Conservation (phyloP, 2,113 vertebrate genomes). For the Myxocyprinus asiaticus region DNA sequence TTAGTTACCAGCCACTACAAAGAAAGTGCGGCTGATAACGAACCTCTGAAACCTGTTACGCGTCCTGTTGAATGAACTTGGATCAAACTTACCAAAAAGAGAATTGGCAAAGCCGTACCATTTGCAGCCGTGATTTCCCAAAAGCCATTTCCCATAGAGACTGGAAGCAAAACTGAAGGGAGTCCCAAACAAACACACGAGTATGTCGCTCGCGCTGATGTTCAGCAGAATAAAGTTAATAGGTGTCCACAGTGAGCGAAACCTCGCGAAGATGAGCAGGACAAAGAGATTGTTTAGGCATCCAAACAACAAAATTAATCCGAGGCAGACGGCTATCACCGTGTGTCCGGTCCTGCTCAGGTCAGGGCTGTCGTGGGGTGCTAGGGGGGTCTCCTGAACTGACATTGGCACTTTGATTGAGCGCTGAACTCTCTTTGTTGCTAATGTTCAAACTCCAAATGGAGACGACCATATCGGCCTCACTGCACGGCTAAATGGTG, state of each 20-base stretch:
- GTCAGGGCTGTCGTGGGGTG: constrained; percentile 35
- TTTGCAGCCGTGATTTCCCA: constrained; percentile 68
- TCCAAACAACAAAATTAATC: constrained; percentile 69
- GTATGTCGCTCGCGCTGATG: constrained; percentile 76
- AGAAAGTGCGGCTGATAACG: neutral
- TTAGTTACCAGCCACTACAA: neutral
- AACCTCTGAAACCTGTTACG: neutral
- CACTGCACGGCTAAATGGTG: constrained; percentile 2
- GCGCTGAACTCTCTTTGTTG: constrained; percentile 50
- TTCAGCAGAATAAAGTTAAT: constrained; percentile 76
- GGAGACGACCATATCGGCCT: constrained; percentile 64
- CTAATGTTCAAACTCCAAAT: constrained; percentile 60
- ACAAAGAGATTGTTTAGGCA: constrained; percentile 68
- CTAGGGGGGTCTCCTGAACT: constrained; percentile 48
- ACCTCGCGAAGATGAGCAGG: constrained; percentile 66
- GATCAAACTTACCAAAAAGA: constrained; percentile 70
- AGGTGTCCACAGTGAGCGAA: constrained; percentile 70
- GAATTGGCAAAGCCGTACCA: constrained; percentile 79
- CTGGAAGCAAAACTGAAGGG: constrained; percentile 76
- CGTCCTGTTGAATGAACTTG: neutral
- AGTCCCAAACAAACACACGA: constrained; percentile 72
- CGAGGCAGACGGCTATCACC: constrained; percentile 69
- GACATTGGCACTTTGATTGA: constrained; percentile 51
- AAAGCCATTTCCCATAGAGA: constrained; percentile 69
- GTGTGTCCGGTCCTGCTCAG: constrained; percentile 69